phyloP scores from a whole-genome alignment of 2,113 vertebrate species.

The Nematolebias whitei region DNA sequence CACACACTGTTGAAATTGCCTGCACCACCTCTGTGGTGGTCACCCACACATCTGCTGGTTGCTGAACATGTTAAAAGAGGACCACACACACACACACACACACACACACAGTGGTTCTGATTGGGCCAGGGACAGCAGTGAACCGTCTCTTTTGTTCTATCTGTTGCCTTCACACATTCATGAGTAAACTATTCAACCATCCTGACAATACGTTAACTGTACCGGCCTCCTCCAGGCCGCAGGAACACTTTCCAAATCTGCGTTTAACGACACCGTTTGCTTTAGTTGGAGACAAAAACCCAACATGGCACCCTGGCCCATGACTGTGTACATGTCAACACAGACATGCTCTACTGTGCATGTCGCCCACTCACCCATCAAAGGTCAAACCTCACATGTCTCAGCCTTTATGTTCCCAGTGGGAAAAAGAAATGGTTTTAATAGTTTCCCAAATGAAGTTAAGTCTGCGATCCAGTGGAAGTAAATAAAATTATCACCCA shows the following conservation, averaged over 20 bases:
- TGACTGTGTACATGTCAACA: constrained; percentile 8
- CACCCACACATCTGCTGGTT: constrained; percentile 68
- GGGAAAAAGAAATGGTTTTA: no score
- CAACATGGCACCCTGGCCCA: not conserved
- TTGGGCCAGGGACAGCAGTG: no score
- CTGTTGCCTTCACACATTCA: no score
- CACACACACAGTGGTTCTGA: no score
- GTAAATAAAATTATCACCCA: no score
- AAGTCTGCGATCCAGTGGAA: no score
- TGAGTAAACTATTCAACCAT: constrained; percentile 12
- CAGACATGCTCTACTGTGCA: constrained; percentile 32
- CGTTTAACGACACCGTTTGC: constrained; percentile 44
- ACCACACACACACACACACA: constrained; percentile 64
- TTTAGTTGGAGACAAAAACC: constrained; percentile 46
- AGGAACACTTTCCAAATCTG: constrained; percentile 9
- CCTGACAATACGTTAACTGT: no score
- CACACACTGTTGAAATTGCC: constrained; percentile 46
- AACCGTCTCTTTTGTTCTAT: constrained; percentile 27
- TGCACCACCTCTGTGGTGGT: constrained; percentile 53
- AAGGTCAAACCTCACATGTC: constrained; percentile 29
- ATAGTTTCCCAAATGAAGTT: not conserved
- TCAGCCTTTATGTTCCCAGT: no score
- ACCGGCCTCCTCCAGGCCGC: no score
- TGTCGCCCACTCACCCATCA: constrained; percentile 41
- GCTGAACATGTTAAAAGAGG: constrained; percentile 47